phyloP scores from a whole-genome alignment of 2,888 invertebrate species.

The Ormia ochracea region DNA sequence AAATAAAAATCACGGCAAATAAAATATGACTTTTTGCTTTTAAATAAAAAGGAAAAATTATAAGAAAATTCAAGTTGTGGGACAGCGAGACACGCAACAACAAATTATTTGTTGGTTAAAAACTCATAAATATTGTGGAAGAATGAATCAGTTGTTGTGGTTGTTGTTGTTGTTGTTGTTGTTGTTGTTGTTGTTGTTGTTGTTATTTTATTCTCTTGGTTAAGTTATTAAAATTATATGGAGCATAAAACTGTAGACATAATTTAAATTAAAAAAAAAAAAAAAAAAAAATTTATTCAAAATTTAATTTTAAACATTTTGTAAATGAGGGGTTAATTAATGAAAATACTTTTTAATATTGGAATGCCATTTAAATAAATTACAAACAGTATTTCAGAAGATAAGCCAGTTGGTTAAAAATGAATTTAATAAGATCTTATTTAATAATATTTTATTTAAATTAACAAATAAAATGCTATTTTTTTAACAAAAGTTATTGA shows the following conservation, averaged over 20 bases:
- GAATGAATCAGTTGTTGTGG: slow-evolving; percentile 9
- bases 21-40: slow-evolving; percentile 28
- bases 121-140: slow-evolving; percentile 49
- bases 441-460: slow-evolving; percentile 4
- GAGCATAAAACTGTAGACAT: slow-evolving; percentile 53
- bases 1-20: slow-evolving; percentile 3
- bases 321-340: slow-evolving; percentile 15
- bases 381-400: not conserved
- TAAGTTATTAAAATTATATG: slow-evolving; percentile 48
- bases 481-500: slow-evolving; percentile 35
- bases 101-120: slow-evolving; percentile 37
- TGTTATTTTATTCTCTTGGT: not conserved
- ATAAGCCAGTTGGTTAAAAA: slow-evolving; percentile 7
- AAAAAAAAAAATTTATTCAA: slow-evolving; percentile 26
- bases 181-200: too few relatives aligned
- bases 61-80: slow-evolving; percentile 47
- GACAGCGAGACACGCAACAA: not conserved
- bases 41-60: slow-evolving; percentile 43
- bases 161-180: too few relatives aligned
- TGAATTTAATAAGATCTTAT: not conserved
- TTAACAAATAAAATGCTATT: not conserved
- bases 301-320: slow-evolving; percentile 30
- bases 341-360: slow-evolving; percentile 12
- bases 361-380: slow-evolving; percentile 8
- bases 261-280: slow-evolving; percentile 16